A percentile compares a stretch with the other conserved stretches of the same genome.
Evolutionary conservation across 2,113 vertebrate genomes (phyloP).

Genomic region (Heterotilapia buettikoferi): DNA sequence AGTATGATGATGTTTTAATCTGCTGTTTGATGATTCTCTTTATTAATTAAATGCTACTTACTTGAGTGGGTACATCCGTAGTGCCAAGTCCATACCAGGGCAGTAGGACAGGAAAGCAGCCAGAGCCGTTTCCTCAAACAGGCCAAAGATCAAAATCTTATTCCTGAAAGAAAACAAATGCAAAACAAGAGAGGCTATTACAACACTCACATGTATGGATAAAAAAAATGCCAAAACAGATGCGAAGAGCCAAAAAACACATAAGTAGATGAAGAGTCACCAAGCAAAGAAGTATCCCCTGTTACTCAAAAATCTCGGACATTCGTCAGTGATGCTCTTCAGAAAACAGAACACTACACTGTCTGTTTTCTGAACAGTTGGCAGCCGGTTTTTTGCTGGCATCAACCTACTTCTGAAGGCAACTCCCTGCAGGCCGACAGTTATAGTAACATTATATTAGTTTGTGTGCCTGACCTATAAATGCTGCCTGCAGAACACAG

Average conservation of each 20-base stretch:
- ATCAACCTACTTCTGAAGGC: background rate
- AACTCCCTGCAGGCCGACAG: background rate
- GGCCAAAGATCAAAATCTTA: slow-evolving; percentile 77
- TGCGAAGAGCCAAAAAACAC: background rate
- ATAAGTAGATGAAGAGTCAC: background rate
- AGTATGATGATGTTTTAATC: fast-evolving
- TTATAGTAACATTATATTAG: background rate
- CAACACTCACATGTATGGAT: background rate
- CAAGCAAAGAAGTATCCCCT: background rate
- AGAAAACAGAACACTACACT: background rate
- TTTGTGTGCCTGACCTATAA: background rate
- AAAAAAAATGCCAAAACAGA: fast-evolving
- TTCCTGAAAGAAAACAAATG: slow-evolving; percentile 52
- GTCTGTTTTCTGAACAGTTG: background rate
- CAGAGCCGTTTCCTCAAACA: slow-evolving; percentile 74
- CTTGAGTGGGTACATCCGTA: slow-evolving; percentile 78
- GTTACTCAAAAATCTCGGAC: background rate
- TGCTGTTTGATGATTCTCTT: background rate
- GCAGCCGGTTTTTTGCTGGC: background rate
- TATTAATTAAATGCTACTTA: slow-evolving; percentile 25
- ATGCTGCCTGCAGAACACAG: background rate
- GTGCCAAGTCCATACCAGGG: slow-evolving; percentile 74
- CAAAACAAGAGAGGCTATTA: background rate
- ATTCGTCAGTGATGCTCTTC: background rate
- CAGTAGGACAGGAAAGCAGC: slow-evolving; percentile 75